A percentile compares a stretch with the other conserved stretches of the same genome.
phyloP scores from a whole-genome alignment of 2,888 invertebrate species.

The Aporophyla nigra region DNA sequence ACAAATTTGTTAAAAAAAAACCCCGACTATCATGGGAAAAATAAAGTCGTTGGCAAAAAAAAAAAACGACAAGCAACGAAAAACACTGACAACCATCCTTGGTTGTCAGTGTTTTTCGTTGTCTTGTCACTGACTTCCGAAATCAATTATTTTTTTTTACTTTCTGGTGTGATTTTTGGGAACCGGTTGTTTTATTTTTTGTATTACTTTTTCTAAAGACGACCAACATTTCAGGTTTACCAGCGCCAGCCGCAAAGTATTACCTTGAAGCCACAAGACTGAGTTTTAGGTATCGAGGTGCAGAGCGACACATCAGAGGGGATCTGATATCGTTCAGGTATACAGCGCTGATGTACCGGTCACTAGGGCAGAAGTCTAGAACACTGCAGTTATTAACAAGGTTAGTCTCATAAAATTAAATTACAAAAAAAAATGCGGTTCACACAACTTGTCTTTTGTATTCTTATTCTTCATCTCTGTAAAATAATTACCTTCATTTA shows the following conservation, averaged over 20 bases:
- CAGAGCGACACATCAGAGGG: slow-evolving; percentile 84
- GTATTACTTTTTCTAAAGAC: neutral
- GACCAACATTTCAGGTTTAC: slow-evolving; percentile 75
- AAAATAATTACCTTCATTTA: neutral
- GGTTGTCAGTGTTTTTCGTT: too few species aligned
- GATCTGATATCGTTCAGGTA: slow-evolving; percentile 92
- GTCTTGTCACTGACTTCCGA: too few species aligned
- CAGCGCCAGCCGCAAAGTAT: slow-evolving; percentile 80
- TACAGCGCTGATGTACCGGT: slow-evolving; percentile 92
- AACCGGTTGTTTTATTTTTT: too few species aligned
- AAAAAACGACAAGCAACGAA: too few species aligned
- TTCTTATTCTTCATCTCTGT: neutral
- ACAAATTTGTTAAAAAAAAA: too few species aligned
- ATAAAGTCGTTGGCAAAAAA: too few species aligned
- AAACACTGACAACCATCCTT: too few species aligned
- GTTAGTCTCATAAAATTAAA: slow-evolving; percentile 76
- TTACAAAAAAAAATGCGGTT: too few species aligned
- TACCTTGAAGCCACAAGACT: slow-evolving; percentile 87
- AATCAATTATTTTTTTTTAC: too few species aligned
- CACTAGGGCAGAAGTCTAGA: slow-evolving; percentile 93
- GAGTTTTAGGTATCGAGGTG: slow-evolving; percentile 79
- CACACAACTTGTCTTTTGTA: too few species aligned
- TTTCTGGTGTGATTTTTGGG: too few species aligned
- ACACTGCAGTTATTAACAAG: slow-evolving; percentile 93
- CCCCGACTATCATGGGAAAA: too few species aligned